Percentiles rank a stretch among this genome's conserved stretches.
Evolutionary conservation across 1,140 invertebrate genomes (phyloP).

Genomic region (Anastatus disparis): DNA sequence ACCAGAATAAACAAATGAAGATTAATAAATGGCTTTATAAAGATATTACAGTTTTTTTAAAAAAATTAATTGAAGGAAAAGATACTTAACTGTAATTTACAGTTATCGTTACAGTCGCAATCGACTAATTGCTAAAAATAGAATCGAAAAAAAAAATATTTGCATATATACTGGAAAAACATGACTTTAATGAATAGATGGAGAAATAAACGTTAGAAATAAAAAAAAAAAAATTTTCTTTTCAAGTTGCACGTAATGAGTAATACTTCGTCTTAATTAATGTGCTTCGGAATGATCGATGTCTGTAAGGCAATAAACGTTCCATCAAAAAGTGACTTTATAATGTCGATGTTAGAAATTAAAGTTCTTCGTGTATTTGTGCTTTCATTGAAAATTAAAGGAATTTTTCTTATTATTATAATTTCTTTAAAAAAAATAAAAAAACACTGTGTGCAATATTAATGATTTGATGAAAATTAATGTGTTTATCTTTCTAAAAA

Average conservation of each 20-base stretch:
- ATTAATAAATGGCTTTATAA: no score
- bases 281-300: background rate
- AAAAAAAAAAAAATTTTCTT: background rate
- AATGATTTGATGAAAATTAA: no score
- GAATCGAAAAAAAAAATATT: conserved; percentile 8
- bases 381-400: no score
- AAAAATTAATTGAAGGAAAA: no score
- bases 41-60: no score
- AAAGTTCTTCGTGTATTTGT: no score
- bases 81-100: background rate
- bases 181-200: conserved; percentile 1
- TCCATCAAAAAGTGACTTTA: background rate
- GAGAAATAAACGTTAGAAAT: conserved; percentile 1
- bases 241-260: background rate
- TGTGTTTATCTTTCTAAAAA: no score
- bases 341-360: no score
- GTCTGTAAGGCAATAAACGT: background rate
- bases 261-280: conserved; percentile 10
- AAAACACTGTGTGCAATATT: no score
- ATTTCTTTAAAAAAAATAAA: no score
- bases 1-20: no score
- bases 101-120: conserved; percentile 8
- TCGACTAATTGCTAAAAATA: conserved; percentile 14
- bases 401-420: no score
- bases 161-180: background rate